Base-by-base conservation (phyloP, 2,113 vertebrate genomes). In the Chloebia gouldiae region DNA sequence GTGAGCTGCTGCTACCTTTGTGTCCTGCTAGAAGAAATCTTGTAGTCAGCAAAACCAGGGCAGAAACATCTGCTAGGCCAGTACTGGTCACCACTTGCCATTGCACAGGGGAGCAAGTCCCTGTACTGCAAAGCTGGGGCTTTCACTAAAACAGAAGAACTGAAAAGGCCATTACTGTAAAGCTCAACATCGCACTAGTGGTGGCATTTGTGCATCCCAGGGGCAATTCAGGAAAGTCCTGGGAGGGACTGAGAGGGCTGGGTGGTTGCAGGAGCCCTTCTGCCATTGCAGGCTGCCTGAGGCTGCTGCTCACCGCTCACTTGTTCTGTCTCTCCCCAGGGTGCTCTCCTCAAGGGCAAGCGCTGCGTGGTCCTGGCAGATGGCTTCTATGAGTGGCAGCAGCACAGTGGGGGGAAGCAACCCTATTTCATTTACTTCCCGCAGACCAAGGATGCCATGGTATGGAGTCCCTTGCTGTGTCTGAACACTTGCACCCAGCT, bases 381-480 rank as follows among this genome's bases (percentile, higher is more conserved):
- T 73, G 99, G 99, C 75, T 99, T 99, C 96, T 99, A 99, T 0
- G 99, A 99, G 97, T 99, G 99, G 99, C 98, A 96, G 95, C 98
- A 95, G 73, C 70, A 86, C 60, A 97, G 96, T 15, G 98, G 97
- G 27, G 96, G 97, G 28, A 99, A 98, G 84, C 99, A 99, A 89
- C 99, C 99, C 0, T 99, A 99, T 91, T 99, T 99, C 97, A 99
- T 99, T 96, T 99, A 99, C 91, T 99, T 99, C 70, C 98, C 99
- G 33, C 99, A 99, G 93, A 70, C 9, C 42, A 92, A 94, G 84
- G 73, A 95, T 0, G 18, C 97, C 24, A 5, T 8, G 98, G 98
- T 98, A 97, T 0, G 3, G 68, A 50, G 42, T 42, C 27, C 14
- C 51, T 81, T 2, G 0, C 39, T 4, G 2, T 39, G 59, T 37